phyloP scores from a whole-genome alignment of 2,113 vertebrate species.

The Symphodus melops region DNA sequence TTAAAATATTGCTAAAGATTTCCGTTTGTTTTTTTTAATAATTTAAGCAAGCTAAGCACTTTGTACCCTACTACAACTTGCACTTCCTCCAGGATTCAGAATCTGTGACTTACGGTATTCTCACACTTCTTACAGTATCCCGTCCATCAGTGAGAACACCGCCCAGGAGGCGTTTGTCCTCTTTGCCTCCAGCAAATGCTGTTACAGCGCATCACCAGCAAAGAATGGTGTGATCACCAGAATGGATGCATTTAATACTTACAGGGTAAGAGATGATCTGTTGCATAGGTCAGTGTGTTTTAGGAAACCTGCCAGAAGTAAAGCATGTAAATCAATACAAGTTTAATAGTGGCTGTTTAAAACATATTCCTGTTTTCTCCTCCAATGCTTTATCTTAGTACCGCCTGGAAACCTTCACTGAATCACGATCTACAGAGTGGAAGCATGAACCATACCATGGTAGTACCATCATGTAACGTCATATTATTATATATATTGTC shows the following conservation, averaged over 20 bases:
- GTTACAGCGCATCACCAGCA: slow-evolving; percentile 70
- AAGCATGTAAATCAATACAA: neutral
- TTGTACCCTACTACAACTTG: neutral
- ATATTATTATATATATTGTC: no score
- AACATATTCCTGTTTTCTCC: neutral
- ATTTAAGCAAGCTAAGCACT: neutral
- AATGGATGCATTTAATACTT: slow-evolving; percentile 77
- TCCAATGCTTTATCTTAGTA: slow-evolving; percentile 56
- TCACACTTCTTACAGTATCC: slow-evolving; percentile 62
- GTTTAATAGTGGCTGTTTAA: neutral
- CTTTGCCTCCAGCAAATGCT: slow-evolving; percentile 66
- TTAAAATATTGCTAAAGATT: neutral
- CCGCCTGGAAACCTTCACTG: slow-evolving; percentile 78
- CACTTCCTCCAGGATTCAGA: slow-evolving; percentile 10
- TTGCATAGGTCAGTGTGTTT: neutral
- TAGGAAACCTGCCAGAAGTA: neutral
- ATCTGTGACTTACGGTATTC: neutral
- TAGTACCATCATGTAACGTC: slow-evolving; percentile 12
- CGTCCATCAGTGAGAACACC: slow-evolving; percentile 69
- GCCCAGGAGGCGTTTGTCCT: slow-evolving; percentile 55
- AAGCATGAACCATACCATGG: slow-evolving; percentile 53
- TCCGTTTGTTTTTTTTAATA: neutral
- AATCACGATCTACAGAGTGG: slow-evolving; percentile 75
- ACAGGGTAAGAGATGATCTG: slow-evolving; percentile 63
- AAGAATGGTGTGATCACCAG: slow-evolving; percentile 73